These are phyloP conservation scores for Cyphomyrmex costatus DNA, from an alignment of 1,140 invertebrate species.

Conservation along the genomic window DNA sequence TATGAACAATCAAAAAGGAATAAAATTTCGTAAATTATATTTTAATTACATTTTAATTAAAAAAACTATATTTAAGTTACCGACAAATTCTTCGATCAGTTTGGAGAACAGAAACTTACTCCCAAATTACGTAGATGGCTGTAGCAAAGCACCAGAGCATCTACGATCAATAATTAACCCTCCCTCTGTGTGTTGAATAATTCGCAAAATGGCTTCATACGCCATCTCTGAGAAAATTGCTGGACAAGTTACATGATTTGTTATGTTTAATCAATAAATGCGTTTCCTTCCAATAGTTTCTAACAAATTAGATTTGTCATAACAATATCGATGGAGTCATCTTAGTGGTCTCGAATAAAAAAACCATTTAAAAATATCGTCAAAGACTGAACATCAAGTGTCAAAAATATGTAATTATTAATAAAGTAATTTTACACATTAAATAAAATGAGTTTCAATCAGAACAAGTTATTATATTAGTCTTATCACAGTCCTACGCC, in stretches of 20 bases:
- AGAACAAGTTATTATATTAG: neutral
- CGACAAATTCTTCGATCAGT: constrained; percentile 43
- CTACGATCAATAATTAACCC: constrained; percentile 80
- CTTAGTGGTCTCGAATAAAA: neutral
- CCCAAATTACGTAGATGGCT: constrained; percentile 79
- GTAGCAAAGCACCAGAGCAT: constrained; percentile 67
- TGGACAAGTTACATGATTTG: constrained; percentile 60
- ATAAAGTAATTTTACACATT: constrained; percentile 10
- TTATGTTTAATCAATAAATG: constrained; percentile 64
- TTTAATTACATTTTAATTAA: constrained; percentile 18
- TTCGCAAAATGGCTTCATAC: constrained; percentile 80
- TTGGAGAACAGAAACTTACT: constrained; percentile 62
- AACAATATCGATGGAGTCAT: neutral
- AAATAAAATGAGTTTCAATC: neutral
- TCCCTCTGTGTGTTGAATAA: neutral
- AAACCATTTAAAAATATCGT: neutral
- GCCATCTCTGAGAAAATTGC: constrained; percentile 80
- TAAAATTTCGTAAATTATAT: constrained; percentile 15
- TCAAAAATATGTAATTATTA: constrained; percentile 5
- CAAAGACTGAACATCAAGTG: neutral
- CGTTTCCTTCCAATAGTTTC: constrained; percentile 42
- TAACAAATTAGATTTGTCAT: constrained; percentile 8
- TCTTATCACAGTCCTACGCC: neutral
- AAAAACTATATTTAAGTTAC: constrained; percentile 35
- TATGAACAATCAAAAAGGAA: neutral